phyloP scores from a whole-genome alignment of 1,140 invertebrate species.

The Drosophila tristis region DNA sequence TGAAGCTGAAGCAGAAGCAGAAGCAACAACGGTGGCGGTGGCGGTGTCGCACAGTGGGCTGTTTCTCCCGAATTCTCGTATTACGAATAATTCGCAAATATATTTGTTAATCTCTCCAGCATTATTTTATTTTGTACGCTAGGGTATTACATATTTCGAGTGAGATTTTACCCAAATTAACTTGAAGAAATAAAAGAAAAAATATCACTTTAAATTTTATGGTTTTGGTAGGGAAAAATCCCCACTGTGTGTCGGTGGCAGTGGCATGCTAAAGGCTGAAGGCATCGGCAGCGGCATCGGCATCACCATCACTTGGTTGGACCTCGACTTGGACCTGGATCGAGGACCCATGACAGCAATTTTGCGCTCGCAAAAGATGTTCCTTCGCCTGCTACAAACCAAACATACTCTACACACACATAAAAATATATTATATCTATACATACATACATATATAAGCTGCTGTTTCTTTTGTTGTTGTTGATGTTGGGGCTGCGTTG shows the following conservation, averaged over 20 bases:
- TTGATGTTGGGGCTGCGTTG: slow-evolving; percentile 14
- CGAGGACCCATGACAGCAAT: slow-evolving; percentile 64
- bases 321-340: slow-evolving; percentile 23
- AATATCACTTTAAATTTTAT: no score
- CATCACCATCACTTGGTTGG: slow-evolving; percentile 9
- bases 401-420: background rate
- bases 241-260: no score
- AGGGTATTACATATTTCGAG: no score
- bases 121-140: no score
- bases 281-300: background rate
- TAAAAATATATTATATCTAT: background rate
- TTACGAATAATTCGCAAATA: slow-evolving; percentile 11
- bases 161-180: no score
- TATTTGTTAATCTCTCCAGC: no score
- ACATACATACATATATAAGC: background rate
- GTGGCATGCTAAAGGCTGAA: no score
- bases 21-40: slow-evolving; percentile 20
- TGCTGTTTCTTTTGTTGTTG: no score
- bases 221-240: no score
- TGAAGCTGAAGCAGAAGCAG: slow-evolving; percentile 26
- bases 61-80: slow-evolving; percentile 6
- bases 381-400: slow-evolving; percentile 11
- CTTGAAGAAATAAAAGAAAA: no score
- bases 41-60: slow-evolving; percentile 10
- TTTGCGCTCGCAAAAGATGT: slow-evolving; percentile 64